Evolutionary conservation across 2,113 vertebrate genomes (phyloP).

Genomic region (Scomber japonicus): DNA sequence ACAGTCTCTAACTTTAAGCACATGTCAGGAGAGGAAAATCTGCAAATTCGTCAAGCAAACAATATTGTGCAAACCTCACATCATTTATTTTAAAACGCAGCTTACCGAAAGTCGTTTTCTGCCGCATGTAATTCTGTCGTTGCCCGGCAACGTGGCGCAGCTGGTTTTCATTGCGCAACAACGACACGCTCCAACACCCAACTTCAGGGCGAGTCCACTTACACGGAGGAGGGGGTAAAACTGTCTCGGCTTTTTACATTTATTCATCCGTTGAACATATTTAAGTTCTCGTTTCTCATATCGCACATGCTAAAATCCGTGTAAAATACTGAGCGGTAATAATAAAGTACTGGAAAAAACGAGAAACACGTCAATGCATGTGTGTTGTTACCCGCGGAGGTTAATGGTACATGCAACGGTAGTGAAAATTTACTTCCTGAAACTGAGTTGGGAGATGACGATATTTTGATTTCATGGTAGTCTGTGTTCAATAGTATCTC

Average conservation of each 20-base stretch:
- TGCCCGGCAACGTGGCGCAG: slow-evolving; percentile 68
- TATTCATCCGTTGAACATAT: fast-evolving
- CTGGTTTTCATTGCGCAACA: slow-evolving; percentile 52
- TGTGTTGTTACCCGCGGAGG: not conserved
- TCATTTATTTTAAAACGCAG: not conserved
- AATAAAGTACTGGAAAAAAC: fast-evolving
- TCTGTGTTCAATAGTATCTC: slow-evolving; percentile 9
- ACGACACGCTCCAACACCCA: slow-evolving; percentile 28
- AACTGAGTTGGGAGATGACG: slow-evolving; percentile 65
- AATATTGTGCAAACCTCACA: not conserved
- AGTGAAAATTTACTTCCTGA: slow-evolving; percentile 73
- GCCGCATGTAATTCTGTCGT: slow-evolving; percentile 33
- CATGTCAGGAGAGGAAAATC: not conserved
- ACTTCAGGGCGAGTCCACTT: slow-evolving; percentile 47
- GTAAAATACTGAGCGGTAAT: too few species aligned
- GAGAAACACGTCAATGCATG: not conserved
- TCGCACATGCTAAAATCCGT: fast-evolving
- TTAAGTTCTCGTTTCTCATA: not conserved
- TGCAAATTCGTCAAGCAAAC: fast-evolving
- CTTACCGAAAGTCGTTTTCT: slow-evolving; percentile 35
- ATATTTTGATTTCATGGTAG: slow-evolving; percentile 66
- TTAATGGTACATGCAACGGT: slow-evolving; percentile 67
- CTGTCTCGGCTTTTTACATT: not conserved
- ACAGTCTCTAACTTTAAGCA: not conserved
- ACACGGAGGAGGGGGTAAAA: not conserved